Percentiles rank a stretch among this genome's conserved stretches.
Evolutionary conservation across 2,113 vertebrate genomes (phyloP).

Genomic region (Oreotrochilus melanogaster): DNA sequence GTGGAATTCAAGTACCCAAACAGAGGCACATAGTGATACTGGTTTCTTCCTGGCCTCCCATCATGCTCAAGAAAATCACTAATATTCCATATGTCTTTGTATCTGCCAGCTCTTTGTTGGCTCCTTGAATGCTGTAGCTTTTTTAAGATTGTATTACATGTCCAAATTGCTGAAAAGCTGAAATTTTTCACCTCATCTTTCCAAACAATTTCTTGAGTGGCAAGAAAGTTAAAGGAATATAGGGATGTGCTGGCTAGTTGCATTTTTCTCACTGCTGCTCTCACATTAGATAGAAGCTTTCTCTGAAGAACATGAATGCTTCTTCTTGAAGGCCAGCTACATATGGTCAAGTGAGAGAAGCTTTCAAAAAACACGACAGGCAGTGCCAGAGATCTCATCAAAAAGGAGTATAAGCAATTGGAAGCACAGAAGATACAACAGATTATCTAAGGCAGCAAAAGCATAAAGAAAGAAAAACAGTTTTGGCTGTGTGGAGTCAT

Average conservation of each 20-base stretch:
- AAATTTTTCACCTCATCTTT: neutral
- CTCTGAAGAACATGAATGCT: neutral
- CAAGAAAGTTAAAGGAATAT: neutral
- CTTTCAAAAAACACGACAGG: neutral
- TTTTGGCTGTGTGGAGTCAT: neutral
- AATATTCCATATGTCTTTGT: neutral
- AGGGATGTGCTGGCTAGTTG: neutral
- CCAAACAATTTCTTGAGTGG: neutral
- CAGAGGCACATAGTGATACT: neutral
- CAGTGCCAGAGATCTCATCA: neutral
- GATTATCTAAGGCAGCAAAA: neutral
- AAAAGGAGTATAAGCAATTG: neutral
- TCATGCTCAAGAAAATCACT: neutral
- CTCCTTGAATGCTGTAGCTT: neutral
- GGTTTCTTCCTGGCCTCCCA: neutral
- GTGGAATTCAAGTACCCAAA: neutral
- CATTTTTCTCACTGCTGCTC: neutral
- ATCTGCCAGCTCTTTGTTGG: neutral
- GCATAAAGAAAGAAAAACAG: accelerated
- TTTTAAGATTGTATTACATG: neutral
- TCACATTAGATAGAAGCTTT: neutral
- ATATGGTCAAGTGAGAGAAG: neutral
- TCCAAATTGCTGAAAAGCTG: neutral
- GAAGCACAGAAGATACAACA: neutral
- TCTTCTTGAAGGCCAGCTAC: neutral